phyloP scores from a whole-genome alignment of 2,113 vertebrate species.

The Machaerirhynchus nigripectus region DNA sequence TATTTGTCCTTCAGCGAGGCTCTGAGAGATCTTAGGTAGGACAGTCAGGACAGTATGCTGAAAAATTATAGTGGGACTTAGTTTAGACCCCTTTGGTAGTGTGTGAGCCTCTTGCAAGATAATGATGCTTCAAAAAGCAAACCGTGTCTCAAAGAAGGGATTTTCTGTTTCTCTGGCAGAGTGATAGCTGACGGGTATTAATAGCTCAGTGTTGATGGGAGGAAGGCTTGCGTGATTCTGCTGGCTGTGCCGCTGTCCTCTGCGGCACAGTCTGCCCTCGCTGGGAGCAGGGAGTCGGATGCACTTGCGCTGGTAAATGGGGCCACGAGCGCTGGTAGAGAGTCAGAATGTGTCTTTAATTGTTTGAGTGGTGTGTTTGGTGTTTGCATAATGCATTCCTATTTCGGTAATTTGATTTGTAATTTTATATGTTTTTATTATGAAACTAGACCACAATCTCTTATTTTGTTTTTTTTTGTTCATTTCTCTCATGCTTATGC shows the following conservation, averaged over 20 bases:
- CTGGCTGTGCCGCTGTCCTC: background rate
- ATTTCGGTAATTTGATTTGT: background rate
- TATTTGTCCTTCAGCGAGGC: constrained; percentile 27
- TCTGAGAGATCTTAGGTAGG: background rate
- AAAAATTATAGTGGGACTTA: background rate
- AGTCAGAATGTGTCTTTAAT: background rate
- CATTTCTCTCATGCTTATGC: accelerated
- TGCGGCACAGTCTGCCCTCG: background rate
- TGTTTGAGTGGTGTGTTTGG: background rate
- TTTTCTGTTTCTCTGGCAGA: background rate
- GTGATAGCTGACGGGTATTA: background rate
- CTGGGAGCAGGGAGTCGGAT: accelerated
- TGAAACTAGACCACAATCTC: background rate
- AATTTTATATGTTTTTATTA: background rate
- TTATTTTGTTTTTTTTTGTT: background rate
- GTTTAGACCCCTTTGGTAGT: background rate
- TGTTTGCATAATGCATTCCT: background rate
- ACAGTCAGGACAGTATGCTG: background rate
- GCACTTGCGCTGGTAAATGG: accelerated
- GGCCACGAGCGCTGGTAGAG: background rate
- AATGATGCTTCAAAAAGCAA: background rate
- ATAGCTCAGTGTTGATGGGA: background rate
- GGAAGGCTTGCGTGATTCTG: background rate
- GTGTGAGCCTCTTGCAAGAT: background rate
- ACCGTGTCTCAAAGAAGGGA: background rate